Conservation (phyloP, 2,797 vertebrate species). For the Macropodus opercularis region DNA sequence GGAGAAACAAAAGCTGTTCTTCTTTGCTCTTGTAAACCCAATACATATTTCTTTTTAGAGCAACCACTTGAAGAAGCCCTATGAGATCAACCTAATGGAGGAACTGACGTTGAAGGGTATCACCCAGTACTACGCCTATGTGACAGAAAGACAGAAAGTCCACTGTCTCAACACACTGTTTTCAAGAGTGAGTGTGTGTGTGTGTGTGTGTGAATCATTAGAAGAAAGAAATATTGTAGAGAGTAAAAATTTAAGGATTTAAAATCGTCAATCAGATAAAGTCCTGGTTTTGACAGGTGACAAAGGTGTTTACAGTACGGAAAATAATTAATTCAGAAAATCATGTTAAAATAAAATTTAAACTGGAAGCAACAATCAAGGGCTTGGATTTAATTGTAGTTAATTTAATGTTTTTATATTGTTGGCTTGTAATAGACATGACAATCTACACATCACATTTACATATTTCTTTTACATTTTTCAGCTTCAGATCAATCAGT, state of each 20-base stretch:
- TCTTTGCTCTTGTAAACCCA: neutral
- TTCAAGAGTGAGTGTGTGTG: constrained; percentile 76
- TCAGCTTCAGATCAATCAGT: constrained; percentile 79
- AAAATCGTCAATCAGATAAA: too few species aligned
- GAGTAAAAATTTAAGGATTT: too few species aligned
- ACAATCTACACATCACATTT: neutral
- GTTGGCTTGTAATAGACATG: too few species aligned
- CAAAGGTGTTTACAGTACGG: too few species aligned
- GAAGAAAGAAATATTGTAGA: neutral
- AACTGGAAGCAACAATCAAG: too few species aligned
- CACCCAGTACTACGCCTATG: constrained; percentile 83
- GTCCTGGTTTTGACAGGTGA: too few species aligned
- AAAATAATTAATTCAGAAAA: too few species aligned
- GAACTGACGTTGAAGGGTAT: constrained; percentile 83
- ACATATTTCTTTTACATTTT: neutral
- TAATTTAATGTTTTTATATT: neutral
- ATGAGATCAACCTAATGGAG: constrained; percentile 85
- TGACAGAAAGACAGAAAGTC: constrained; percentile 82
- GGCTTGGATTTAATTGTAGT: neutral
- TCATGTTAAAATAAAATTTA: too few species aligned
- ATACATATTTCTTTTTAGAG: constrained; percentile 46
- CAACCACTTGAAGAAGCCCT: constrained; percentile 80
- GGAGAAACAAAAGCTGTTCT: neutral
- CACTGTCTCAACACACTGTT: constrained; percentile 84
- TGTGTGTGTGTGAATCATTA: too few species aligned